Evolutionary conservation across 2,113 vertebrate species (phyloP), one percentile per base, ranked within the genome.

Genomic region (Polyodon spathula): DNA sequence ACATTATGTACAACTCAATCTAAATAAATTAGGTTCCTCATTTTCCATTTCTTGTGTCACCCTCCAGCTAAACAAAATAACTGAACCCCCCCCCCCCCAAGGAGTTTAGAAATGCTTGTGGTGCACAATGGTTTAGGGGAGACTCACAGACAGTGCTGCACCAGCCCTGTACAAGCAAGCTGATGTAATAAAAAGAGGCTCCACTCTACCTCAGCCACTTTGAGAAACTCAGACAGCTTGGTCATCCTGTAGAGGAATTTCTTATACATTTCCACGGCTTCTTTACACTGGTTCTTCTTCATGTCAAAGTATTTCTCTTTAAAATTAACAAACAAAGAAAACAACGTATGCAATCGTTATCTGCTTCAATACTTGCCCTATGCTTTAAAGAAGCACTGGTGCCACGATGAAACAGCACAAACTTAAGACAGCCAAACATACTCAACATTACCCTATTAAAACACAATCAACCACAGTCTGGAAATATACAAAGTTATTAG

Each of bases 211-310:
- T 87, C 80, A 69, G 81, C 76, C 65, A 84, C 77, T 77, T 87
- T 84, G 67, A 90, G 80, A 66, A 88, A 89, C 63, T 83, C 76
- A 60, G 76, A 76, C 58, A 86, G 39, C 77, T 79, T 89, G 66
- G 74, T 78, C 80, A 79, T 87, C 65, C 81, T 79, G 71, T 72
- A 71, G 55, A 87, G 75, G 72, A 88, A 90, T 59, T 84, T 86
- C 74, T 84, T 85, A 75, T 88, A 90, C 70, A 87, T 84, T 73
- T 88, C 86, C 77, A 90, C 69, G 64, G 83, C 85, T 74, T 88
- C 84, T 71, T 81, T 81, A 76, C 85, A 89, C 61, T 90, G 82
- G 68, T 72, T 84, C 75, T 82, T 86, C 73, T 77, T 84, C 87
- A 89, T 86, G 72, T 84, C 75, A 75, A 90, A 89, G 56, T 87